phyloP scores from a whole-genome alignment of 2,888 invertebrate genomes.

The Ellobium chinense region DNA sequence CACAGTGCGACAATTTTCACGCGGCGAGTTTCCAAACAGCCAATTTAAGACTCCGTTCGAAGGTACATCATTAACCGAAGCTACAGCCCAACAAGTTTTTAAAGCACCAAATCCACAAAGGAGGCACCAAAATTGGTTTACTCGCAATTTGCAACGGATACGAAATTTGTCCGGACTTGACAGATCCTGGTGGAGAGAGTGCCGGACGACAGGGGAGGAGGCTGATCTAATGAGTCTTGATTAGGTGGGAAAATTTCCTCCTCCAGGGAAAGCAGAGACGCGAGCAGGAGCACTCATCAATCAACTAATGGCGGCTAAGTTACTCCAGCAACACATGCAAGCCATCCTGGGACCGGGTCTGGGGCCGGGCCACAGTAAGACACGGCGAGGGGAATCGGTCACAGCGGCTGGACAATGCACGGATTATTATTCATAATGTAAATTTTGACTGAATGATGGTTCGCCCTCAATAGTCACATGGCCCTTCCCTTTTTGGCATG shows the following conservation, averaged over 20 bases:
- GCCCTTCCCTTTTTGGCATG: too few species aligned
- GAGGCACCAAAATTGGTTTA: constrained; percentile 19
- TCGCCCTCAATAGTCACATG: too few species aligned
- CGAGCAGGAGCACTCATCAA: constrained; percentile 2
- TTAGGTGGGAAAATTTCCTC: constrained; percentile 21
- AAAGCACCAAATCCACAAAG: not conserved
- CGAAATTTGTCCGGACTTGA: constrained; percentile 28
- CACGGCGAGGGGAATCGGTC: not conserved
- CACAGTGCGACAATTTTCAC: too few species aligned
- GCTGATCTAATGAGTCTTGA: constrained; percentile 30
- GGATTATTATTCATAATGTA: not conserved
- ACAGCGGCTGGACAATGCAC: not conserved
- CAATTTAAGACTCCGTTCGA: not conserved
- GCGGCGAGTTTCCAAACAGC: too few species aligned
- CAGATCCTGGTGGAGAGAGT: not conserved
- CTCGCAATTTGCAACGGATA: constrained; percentile 19
- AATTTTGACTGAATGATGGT: too few species aligned
- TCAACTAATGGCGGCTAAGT: constrained; percentile 16
- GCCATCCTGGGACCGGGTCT: constrained; percentile 16
- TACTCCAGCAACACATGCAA: constrained; percentile 23
- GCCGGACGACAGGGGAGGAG: not conserved
- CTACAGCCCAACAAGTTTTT: not conserved
- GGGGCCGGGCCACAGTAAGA: not conserved
- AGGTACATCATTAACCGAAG: not conserved
- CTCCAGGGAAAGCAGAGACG: not conserved